These are phyloP conservation scores for Oncorhynchus tshawytscha DNA, from an alignment of 2,113 vertebrate genomes.

Conservation along the genomic window DNA sequence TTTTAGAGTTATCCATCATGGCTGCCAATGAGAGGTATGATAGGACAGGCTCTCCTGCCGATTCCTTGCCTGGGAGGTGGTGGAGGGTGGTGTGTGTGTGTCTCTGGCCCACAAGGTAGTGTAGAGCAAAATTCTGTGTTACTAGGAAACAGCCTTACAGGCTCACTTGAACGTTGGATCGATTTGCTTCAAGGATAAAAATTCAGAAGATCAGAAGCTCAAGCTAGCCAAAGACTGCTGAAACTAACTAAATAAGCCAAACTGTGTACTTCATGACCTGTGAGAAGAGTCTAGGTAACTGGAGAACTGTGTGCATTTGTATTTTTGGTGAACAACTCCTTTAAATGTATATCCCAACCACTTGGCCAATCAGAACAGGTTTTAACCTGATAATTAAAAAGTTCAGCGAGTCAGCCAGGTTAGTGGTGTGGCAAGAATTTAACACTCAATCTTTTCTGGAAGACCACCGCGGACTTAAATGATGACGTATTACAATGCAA, in stretches of 20 bases:
- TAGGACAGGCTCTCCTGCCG: constrained; percentile 1
- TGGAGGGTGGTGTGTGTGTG: neutral
- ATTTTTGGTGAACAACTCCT: too few relatives aligned
- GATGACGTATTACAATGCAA: constrained; percentile 58
- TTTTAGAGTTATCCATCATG: constrained; percentile 49
- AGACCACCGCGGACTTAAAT: constrained; percentile 36
- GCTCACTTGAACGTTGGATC: neutral
- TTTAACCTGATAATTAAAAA: constrained; percentile 15
- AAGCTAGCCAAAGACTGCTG: neutral
- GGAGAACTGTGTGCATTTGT: too few relatives aligned
- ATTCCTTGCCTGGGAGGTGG: neutral
- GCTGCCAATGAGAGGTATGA: constrained; percentile 18
- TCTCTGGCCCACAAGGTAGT: neutral
- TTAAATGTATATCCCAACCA: too few relatives aligned
- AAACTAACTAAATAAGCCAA: neutral
- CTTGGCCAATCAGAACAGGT: too few relatives aligned
- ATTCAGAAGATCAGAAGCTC: too few relatives aligned
- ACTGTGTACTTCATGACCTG: too few relatives aligned
- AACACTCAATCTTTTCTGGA: constrained; percentile 31
- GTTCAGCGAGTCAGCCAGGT: constrained; percentile 12
- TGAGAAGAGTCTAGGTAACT: too few relatives aligned
- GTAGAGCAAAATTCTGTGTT: neutral
- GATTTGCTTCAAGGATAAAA: too few relatives aligned
- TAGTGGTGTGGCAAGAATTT: constrained; percentile 26
- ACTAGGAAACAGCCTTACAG: neutral